Percentiles rank a stretch among this genome's conserved stretches.
phyloP scores from a whole-genome alignment of 1,140 invertebrate genomes.

The Rhizoglyphus robini region DNA sequence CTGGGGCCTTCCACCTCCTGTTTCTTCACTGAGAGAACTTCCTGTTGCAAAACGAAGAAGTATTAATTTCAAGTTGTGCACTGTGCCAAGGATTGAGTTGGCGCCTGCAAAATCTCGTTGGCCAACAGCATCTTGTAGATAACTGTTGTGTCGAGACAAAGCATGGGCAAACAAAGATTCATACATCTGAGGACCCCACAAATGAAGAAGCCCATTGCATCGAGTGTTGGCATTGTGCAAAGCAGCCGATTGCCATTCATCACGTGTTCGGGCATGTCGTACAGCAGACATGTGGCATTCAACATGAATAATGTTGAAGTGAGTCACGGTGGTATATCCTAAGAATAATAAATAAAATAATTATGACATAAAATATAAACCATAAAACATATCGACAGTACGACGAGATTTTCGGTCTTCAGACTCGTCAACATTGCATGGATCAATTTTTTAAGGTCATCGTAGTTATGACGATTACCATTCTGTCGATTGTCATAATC shows the following conservation, averaged over 20 bases:
- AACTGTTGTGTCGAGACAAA: constrained; percentile 51
- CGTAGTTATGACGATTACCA: constrained; percentile 31
- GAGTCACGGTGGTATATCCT: constrained; percentile 80
- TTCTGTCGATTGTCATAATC: constrained; percentile 74
- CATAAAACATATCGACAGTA: constrained; percentile 30
- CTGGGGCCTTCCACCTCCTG: constrained; percentile 87
- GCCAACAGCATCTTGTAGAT: constrained; percentile 33
- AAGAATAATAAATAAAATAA: constrained; percentile 6
- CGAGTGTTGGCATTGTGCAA: constrained; percentile 94
- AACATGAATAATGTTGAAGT: constrained; percentile 95
- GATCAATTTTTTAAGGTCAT: constrained; percentile 28
- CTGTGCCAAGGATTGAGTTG: constrained; percentile 52
- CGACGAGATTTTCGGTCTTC: constrained; percentile 64
- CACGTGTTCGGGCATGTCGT: constrained; percentile 53
- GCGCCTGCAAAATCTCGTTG: constrained; percentile 55
- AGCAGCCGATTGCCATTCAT: constrained; percentile 95
- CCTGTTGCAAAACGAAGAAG: constrained; percentile 79
- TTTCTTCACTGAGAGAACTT: constrained; percentile 88
- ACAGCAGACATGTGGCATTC: constrained; percentile 96
- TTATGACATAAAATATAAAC: background rate
- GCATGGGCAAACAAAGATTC: constrained; percentile 88
- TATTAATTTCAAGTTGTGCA: constrained; percentile 86
- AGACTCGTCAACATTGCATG: constrained; percentile 83
- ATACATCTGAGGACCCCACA: constrained; percentile 90
- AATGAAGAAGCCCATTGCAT: constrained; percentile 85